Evolutionary conservation across 2,797 vertebrate species (phyloP).

Genomic region (Babyrousa celebensis): DNA sequence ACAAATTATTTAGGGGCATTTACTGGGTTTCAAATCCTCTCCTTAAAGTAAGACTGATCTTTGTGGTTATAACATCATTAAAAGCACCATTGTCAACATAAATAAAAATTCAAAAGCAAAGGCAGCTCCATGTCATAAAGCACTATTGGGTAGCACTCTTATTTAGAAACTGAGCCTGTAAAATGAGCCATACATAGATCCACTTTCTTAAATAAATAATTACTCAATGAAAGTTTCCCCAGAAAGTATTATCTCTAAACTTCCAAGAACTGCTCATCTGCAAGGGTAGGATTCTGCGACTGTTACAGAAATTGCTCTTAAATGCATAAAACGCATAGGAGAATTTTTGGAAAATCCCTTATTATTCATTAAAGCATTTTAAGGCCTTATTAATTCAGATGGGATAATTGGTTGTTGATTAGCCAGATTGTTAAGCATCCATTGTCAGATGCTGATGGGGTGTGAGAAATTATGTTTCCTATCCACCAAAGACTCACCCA

Average conservation of each 20-base stretch:
- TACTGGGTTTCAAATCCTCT: background rate
- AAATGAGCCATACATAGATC: background rate
- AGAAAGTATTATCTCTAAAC: background rate
- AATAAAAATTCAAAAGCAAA: background rate
- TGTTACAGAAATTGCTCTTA: slow-evolving; percentile 72
- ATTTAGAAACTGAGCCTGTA: background rate
- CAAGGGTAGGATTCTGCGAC: background rate
- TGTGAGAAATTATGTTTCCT: slow-evolving; percentile 72
- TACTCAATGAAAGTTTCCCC: background rate
- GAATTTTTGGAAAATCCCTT: slow-evolving; percentile 74
- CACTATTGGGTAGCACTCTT: background rate
- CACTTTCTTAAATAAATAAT: slow-evolving; percentile 24
- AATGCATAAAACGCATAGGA: slow-evolving; percentile 56
- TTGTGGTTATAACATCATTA: background rate
- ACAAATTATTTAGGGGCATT: background rate
- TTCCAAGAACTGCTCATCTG: background rate
- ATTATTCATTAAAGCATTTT: slow-evolving; percentile 83
- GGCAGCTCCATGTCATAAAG: background rate
- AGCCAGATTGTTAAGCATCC: slow-evolving; percentile 77
- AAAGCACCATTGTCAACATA: background rate
- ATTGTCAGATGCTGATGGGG: slow-evolving; percentile 75
- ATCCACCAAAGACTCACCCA: slow-evolving; percentile 73
- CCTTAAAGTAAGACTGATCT: background rate
- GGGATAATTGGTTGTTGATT: slow-evolving; percentile 83
- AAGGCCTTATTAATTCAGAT: slow-evolving; percentile 76